Base-by-base conservation (phyloP, 2,113 vertebrate species). In the Trinectes maculatus region DNA sequence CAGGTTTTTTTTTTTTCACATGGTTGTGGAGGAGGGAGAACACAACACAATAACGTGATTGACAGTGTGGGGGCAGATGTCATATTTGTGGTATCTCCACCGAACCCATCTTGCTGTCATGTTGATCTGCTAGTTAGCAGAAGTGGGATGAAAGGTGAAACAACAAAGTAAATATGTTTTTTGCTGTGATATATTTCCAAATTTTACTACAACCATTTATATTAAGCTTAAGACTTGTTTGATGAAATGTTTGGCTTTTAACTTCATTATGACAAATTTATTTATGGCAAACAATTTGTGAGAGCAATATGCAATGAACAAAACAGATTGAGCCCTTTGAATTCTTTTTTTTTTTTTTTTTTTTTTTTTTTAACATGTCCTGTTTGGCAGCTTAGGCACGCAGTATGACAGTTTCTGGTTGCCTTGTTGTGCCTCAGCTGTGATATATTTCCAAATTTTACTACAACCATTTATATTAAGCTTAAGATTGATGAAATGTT, bases 1-100 rank as follows among this genome's bases (percentile, higher is more conserved):
- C 40, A 16, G 57, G 52, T 65, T 58, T 71, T 15, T 56, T 61
- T 65, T 58, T 71, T 15, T 56, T 61, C 25, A 49, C 40, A 55
- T 26, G 34, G 18, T 49, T 69, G 53, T 54, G 46, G 59, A 47
- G 29, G 42, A 48, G 31, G 25, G 51, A 22, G 34, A 56, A 19
- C 8, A 19, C 33, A 25, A 16, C 34, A 25, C 8, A 21, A 22
- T 24, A 19, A 40, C 19, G 39, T 66, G 40, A 60, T 9, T 60
- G 62, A 59, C 52, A 36, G 13, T 58, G 37, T 58, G 24, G 61
- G 43, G 64, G 42, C 12, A 48, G 53, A 62, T 61, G 40, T 56
- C 12, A 78, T 49, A 49, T 71, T 51, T 71, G 42, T 3, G 15
- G 6, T n/a, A 48, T 54, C 58, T 61, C 29, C 3, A 2, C 37